Evolutionary conservation across 2,797 vertebrate species (phyloP).

Genomic region (Enteromius unitaeniatus): DNA sequence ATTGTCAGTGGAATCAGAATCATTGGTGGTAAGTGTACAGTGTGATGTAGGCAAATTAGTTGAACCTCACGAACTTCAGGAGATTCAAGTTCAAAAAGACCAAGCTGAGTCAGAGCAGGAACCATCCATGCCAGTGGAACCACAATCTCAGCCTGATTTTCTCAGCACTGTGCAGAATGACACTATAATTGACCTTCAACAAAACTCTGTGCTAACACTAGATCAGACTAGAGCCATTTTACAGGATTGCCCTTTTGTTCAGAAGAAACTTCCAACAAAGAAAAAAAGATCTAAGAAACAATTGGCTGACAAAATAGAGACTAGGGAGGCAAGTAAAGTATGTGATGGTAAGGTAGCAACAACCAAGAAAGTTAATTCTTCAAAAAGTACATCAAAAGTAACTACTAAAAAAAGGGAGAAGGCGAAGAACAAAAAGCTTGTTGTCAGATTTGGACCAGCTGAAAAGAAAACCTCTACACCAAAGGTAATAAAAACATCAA

Average conservation of each 20-base stretch:
- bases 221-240: not conserved
- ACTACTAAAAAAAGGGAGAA: constrained; percentile 71
- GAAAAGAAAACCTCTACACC: constrained; percentile 73
- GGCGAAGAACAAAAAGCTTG: constrained; percentile 71
- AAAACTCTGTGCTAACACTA: constrained; percentile 15
- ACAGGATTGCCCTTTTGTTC: not conserved
- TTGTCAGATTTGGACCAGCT: constrained; percentile 75
- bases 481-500: constrained; percentile 62
- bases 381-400: constrained; percentile 52
- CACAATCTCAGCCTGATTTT: not conserved
- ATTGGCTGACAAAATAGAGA: not conserved
- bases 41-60: not conserved
- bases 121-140: not conserved
- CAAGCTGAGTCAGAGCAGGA: constrained; percentile 35
- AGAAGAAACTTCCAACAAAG: constrained; percentile 40
- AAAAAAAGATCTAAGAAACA: constrained; percentile 55
- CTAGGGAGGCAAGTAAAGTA: constrained; percentile 23
- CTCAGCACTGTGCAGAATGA: constrained; percentile 2
- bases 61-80: constrained; percentile 74
- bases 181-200: not conserved
- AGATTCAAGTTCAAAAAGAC: constrained; percentile 65
- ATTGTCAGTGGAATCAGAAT: constrained; percentile 38
- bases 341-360: not conserved
- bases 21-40: constrained; percentile 54
- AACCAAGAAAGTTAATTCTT: constrained; percentile 20